A percentile compares a stretch with the other conserved stretches of the same genome.
Evolutionary conservation across 2,888 invertebrate genomes (phyloP).

Genomic region (Stenchaetothrips biformis): DNA sequence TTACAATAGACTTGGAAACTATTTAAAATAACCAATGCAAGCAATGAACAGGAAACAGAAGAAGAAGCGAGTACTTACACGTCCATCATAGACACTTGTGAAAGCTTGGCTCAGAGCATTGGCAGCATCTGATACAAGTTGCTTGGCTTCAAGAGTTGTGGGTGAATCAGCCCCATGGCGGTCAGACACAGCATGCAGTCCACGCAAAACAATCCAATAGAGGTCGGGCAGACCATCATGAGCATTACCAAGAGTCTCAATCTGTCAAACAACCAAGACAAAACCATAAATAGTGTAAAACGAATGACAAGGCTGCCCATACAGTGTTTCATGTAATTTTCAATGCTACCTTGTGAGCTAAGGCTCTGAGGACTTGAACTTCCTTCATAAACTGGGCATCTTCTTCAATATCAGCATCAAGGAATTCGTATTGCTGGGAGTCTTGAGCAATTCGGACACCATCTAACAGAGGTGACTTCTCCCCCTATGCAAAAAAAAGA

Average conservation of each 20-base stretch:
- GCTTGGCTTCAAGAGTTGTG: slow-evolving; percentile 60
- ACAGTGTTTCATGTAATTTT: background rate
- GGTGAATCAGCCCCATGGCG: slow-evolving; percentile 61
- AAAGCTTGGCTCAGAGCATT: slow-evolving; percentile 53
- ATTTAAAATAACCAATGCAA: slow-evolving; percentile 16
- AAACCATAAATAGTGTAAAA: slow-evolving; percentile 20
- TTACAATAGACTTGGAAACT: slow-evolving; percentile 27
- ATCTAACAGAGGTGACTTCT: slow-evolving; percentile 30
- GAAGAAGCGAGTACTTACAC: slow-evolving; percentile 39
- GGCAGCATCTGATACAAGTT: slow-evolving; percentile 53
- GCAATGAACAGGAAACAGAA: background rate
- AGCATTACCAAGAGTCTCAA: slow-evolving; percentile 48
- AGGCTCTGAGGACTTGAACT: slow-evolving; percentile 15
- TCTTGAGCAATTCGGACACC: slow-evolving; percentile 13
- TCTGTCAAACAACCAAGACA: slow-evolving; percentile 42
- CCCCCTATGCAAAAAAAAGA: background rate
- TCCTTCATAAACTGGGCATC: slow-evolving; percentile 31
- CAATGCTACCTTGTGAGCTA: background rate
- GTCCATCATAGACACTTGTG: slow-evolving; percentile 48
- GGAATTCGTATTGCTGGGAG: background rate
- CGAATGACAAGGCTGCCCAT: slow-evolving; percentile 34
- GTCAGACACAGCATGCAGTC: slow-evolving; percentile 60
- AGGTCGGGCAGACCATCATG: slow-evolving; percentile 59
- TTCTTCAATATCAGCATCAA: slow-evolving; percentile 33
- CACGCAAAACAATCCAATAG: slow-evolving; percentile 60